Base-by-base conservation (phyloP, 2,797 vertebrate genomes). In the Otolemur crassicaudatus region DNA sequence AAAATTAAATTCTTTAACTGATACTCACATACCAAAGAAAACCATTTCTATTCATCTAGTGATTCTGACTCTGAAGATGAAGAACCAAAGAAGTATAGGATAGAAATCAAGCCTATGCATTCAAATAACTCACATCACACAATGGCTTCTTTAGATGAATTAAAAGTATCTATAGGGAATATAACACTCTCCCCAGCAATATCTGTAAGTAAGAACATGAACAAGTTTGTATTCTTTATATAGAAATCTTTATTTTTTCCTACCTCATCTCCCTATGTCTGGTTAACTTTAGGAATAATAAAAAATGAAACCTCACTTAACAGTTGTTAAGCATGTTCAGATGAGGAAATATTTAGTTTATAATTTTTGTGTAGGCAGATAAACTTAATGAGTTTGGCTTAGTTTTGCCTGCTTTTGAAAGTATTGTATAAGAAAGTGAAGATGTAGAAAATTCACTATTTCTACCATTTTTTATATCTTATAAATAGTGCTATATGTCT, bases 1-100 rank as follows among this genome's bases (percentile, higher is more conserved):
- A 90, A 85, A 12, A 93, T 46, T 84, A 76, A 29, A 91, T 86
- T 97, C 98, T 98, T 99, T 99, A 98, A 99, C 98, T 98, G 58
- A 94, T 81, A 95, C 93, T 98, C 98, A 99, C 99, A 99, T 99
- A 99, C 99, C 99, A 99, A 99, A 99, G 99, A 99, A 97, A 99
- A 99, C 94, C 99, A 99, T 98, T 99, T 99, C 98, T 99, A 99
- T 95, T 99, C 99, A 89, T 99, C 99, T 98, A 99, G 99, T 96
- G 99, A 99, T 98, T 99, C 99, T 0, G 99, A 99, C 85, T 99
- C 99, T 69, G 99, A 99, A 79, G 99, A 99, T 91, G 99, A 99
- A 40, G 99, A 99, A 96, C 99, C 99, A 93, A 99, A 99, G 97
- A 99, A 99, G 97, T 99, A 99, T 94, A 99, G 99, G 53, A 99